Percentiles rank a stretch among this genome's conserved stretches.
phyloP scores from a whole-genome alignment of 2,888 invertebrate species.

The Spodoptera picta region DNA sequence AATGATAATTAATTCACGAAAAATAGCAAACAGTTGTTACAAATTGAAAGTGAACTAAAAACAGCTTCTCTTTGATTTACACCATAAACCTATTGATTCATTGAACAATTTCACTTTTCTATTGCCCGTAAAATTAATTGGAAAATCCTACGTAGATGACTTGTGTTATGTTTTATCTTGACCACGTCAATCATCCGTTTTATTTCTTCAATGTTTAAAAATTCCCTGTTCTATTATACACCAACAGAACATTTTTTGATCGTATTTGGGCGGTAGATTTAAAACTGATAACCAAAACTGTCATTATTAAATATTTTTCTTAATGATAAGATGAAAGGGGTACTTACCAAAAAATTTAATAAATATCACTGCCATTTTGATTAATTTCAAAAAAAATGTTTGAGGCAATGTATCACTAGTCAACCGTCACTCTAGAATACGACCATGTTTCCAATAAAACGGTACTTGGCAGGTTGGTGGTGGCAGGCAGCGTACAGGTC shows the following conservation, averaged over 20 bases:
- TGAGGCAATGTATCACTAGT: conserved; percentile 48
- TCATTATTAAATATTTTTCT: neutral
- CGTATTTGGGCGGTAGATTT: conserved; percentile 3
- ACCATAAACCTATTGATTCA: conserved; percentile 2
- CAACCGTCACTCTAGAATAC: conserved; percentile 50
- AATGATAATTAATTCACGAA: too few relatives aligned
- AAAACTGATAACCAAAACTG: neutral
- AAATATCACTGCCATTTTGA: conserved; percentile 81
- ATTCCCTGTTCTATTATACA: neutral
- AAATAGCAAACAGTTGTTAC: neutral
- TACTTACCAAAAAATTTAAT: conserved; percentile 80
- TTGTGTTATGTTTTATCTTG: conserved; percentile 8
- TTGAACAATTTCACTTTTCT: conserved; percentile 17
- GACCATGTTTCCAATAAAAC: conserved; percentile 52
- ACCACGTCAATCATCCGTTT: conserved; percentile 9
- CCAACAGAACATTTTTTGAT: neutral
- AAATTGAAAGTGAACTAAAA: neutral
- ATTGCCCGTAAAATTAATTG: conserved; percentile 19
- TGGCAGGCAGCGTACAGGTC: conserved; percentile 54
- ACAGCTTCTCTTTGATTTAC: neutral
- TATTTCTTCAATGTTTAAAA: neutral
- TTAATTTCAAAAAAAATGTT: conserved; percentile 21
- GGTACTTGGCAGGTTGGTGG: conserved; percentile 32
- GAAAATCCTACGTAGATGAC: conserved; percentile 8
- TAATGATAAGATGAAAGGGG: neutral